phyloP scores from a whole-genome alignment of 2,797 vertebrate species.

The Parotocinclus haroldoi region DNA sequence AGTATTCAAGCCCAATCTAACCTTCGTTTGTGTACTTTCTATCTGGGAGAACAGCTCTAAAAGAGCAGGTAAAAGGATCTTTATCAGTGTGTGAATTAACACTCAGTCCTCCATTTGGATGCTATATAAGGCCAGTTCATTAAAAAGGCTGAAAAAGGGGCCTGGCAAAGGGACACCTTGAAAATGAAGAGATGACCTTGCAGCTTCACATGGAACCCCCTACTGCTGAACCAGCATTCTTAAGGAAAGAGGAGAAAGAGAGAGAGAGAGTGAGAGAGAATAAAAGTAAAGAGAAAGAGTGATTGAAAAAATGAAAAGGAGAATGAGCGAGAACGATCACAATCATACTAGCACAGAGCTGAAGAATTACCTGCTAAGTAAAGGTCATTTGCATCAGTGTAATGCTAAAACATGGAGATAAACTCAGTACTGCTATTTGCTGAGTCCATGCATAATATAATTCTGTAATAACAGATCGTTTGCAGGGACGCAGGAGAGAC shows the following conservation, averaged over 20 bases:
- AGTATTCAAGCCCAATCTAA: slow-evolving; percentile 96
- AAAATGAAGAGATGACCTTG: slow-evolving; percentile 97
- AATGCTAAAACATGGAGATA: slow-evolving; percentile 27
- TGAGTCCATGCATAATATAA: slow-evolving; percentile 21
- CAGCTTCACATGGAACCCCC: slow-evolving; percentile 75
- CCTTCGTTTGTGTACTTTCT: slow-evolving; percentile 97
- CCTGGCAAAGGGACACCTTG: slow-evolving; percentile 96
- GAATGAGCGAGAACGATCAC: slow-evolving; percentile 36
- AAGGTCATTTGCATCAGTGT: slow-evolving; percentile 78
- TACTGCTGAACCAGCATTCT: slow-evolving; percentile 96
- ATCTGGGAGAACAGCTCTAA: slow-evolving; percentile 96
- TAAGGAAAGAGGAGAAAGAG: slow-evolving; percentile 61
- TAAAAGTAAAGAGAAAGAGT: slow-evolving; percentile 60
- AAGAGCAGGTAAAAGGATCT: slow-evolving; percentile 89
- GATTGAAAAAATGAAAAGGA: slow-evolving; percentile 1
- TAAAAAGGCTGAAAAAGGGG: slow-evolving; percentile 95
- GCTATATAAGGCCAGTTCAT: slow-evolving; percentile 99
- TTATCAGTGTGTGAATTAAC: slow-evolving; percentile 99
- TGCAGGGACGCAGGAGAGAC: too few relatives aligned
- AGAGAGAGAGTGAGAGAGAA: slow-evolving; percentile 30
- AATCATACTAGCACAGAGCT: slow-evolving; percentile 67
- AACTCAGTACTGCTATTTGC: slow-evolving; percentile 34
- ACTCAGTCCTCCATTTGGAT: slow-evolving; percentile 99
- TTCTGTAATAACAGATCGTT: too few relatives aligned
- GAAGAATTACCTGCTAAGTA: slow-evolving; percentile 84